phyloP scores from a whole-genome alignment of 2,113 vertebrate species.

The Melanostigma gelatinosum region DNA sequence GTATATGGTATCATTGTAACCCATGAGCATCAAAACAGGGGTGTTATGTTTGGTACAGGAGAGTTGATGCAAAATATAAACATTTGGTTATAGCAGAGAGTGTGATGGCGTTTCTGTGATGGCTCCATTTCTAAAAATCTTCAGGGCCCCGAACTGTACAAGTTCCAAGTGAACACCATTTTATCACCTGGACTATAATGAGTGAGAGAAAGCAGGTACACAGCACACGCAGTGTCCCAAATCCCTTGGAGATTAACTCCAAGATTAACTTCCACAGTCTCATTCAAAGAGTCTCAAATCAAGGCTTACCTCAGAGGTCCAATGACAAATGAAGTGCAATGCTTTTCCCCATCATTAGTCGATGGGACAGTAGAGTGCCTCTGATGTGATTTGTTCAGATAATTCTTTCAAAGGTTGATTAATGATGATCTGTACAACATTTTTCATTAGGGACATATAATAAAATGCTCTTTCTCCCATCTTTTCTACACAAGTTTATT shows the following conservation, averaged over 20 bases:
- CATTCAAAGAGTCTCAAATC: slow-evolving; percentile 42
- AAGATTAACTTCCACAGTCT: not conserved
- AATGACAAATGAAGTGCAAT: slow-evolving; percentile 60
- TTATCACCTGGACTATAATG: not conserved
- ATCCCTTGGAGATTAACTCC: slow-evolving; percentile 46
- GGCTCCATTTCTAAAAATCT: not conserved
- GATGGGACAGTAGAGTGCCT: slow-evolving; percentile 36
- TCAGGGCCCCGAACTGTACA: not conserved
- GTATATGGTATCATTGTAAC: no score
- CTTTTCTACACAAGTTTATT: slow-evolving; percentile 34
- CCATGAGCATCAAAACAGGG: not conserved
- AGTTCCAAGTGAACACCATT: not conserved
- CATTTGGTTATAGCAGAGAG: not conserved
- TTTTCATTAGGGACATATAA: slow-evolving; percentile 42
- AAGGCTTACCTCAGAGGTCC: slow-evolving; percentile 35
- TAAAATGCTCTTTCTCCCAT: slow-evolving; percentile 21
- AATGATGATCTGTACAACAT: slow-evolving; percentile 32
- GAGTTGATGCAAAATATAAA: not conserved
- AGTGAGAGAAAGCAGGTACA: slow-evolving; percentile 14
- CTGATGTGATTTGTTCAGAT: slow-evolving; percentile 50
- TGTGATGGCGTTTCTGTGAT: no score
- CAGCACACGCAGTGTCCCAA: not conserved
- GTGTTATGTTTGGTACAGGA: not conserved
- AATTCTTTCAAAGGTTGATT: slow-evolving; percentile 56
- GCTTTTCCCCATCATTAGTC: slow-evolving; percentile 47